phyloP scores from a whole-genome alignment of 2,888 invertebrate species.

The Mantis religiosa region DNA sequence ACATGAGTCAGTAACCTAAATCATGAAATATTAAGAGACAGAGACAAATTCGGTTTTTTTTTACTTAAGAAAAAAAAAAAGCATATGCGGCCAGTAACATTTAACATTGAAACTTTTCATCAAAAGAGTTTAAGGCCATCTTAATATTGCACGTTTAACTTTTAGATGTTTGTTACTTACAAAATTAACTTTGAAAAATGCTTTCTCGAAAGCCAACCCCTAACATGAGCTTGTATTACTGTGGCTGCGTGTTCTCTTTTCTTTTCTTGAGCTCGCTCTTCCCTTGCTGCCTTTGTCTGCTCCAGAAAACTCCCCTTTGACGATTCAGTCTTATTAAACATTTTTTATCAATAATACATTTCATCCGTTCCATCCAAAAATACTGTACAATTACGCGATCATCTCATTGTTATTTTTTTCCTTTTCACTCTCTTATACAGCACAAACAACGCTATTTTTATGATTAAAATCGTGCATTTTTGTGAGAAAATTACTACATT shows the following conservation, averaged over 20 bases:
- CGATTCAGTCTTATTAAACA: slow-evolving; percentile 61
- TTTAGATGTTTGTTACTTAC: slow-evolving; percentile 52
- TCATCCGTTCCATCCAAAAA: not conserved
- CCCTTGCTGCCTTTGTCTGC: slow-evolving; percentile 85
- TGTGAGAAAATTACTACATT: no score
- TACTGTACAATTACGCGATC: no score
- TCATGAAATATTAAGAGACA: no score
- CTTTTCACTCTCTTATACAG: no score
- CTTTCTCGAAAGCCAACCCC: slow-evolving; percentile 69
- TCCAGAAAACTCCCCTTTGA: slow-evolving; percentile 78
- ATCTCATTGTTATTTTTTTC: no score
- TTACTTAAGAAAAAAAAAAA: no score
- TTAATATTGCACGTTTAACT: not conserved
- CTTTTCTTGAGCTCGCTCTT: slow-evolving; percentile 83
- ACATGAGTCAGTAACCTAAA: no score
- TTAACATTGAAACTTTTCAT: no score
- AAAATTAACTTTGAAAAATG: slow-evolving; percentile 61
- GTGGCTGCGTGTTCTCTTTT: slow-evolving; percentile 70
- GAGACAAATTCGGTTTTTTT: no score
- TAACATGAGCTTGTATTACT: slow-evolving; percentile 67
- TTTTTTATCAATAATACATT: slow-evolving; percentile 37
- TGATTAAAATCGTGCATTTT: no score
- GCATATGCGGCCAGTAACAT: no score
- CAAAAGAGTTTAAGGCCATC: not conserved
- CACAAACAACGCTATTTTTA: no score